Evolutionary conservation across 1,140 invertebrate genomes (phyloP), one percentile per base, ranked within the genome.

Genomic region (Macrostomum lignano): DNA sequence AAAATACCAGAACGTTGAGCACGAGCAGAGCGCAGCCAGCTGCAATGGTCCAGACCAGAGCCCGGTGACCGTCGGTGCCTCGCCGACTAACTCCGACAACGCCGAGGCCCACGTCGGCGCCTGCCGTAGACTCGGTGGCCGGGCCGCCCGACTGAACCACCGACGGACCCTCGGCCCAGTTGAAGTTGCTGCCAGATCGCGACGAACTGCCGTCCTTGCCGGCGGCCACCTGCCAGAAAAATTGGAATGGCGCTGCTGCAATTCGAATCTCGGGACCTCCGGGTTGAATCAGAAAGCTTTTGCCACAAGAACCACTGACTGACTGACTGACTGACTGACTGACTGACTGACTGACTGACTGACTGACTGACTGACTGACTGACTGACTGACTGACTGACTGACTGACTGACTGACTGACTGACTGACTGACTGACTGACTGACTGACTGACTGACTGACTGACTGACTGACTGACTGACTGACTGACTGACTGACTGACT

Each of bases 1-100:
- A 76, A 46, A 86, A 84, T 42, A 88, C 77, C 7, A 88, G 60
- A 1, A 84, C 72, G 47, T 86, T 86, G 5, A 86, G 57, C 38
- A 84, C 73, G 10, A 86, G 61, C 15, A 86, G 52, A 3, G 73
- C 76, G 43, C 76, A 79, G 2, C 81, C 81, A 35, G 88, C 79
- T n/a, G 77, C 77, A 40, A 88, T 77, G 2, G 77, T 84, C 0
- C 86, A 72, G 47, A 73, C 75, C 5, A 84, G 52, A 1, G 75
- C 75, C 0, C 76, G 24, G 10, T 7, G n/a, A n/a, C n/a, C n/a
- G n/a, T 19, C 5, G 30, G 6, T 17, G 10, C 29, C 20, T 19
- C 28, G 7, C 32, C 32, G 25, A 30, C 38, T 17, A 11, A n/a
- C n/a, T n/a, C n/a, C 25, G 17, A 20, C 2, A 11, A 17, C 15